Conservation (phyloP, 2,888 invertebrate species). For the Crepidodera aurea region DNA sequence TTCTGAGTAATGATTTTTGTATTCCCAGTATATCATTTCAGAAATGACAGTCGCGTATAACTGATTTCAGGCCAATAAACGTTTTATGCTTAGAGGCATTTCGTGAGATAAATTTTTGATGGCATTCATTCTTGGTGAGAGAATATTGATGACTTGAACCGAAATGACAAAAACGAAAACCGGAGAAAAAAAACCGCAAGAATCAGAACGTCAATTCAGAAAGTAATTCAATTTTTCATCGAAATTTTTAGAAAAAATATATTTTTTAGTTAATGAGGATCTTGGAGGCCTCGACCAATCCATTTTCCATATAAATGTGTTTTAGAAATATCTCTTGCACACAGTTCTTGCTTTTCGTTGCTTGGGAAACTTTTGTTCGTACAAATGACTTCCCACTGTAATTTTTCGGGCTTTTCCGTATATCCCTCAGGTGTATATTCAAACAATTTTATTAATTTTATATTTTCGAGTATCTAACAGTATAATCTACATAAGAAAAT, state of each 20-base stretch:
- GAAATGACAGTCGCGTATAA: slow-evolving; percentile 3
- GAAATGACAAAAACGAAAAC: slow-evolving; percentile 23
- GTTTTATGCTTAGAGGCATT: slow-evolving; percentile 19
- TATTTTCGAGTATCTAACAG: too few species aligned
- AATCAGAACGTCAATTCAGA: background rate
- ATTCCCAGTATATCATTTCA: background rate
- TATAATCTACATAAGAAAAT: too few species aligned
- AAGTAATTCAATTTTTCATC: background rate
- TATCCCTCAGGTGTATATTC: too few species aligned
- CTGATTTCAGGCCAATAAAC: slow-evolving; percentile 21
- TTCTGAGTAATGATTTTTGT: too few species aligned
- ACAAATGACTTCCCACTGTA: too few species aligned
- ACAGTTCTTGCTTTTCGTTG: too few species aligned
- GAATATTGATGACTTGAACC: slow-evolving; percentile 22
- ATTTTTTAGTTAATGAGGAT: background rate
- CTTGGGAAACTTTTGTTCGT: too few species aligned
- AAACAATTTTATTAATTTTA: too few species aligned
- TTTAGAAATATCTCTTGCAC: too few species aligned
- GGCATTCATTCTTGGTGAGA: slow-evolving; percentile 23
- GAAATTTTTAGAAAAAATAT: background rate
- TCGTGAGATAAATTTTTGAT: slow-evolving; percentile 29
- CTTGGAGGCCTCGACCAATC: too few species aligned
- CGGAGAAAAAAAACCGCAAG: slow-evolving; percentile 1
- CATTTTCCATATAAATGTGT: too few species aligned
- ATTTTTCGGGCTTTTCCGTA: too few species aligned